Percentiles rank a stretch among this genome's conserved stretches.
Conservation (phyloP, 2,113 vertebrate genomes). For the Chlamydotis undulata region DNA sequence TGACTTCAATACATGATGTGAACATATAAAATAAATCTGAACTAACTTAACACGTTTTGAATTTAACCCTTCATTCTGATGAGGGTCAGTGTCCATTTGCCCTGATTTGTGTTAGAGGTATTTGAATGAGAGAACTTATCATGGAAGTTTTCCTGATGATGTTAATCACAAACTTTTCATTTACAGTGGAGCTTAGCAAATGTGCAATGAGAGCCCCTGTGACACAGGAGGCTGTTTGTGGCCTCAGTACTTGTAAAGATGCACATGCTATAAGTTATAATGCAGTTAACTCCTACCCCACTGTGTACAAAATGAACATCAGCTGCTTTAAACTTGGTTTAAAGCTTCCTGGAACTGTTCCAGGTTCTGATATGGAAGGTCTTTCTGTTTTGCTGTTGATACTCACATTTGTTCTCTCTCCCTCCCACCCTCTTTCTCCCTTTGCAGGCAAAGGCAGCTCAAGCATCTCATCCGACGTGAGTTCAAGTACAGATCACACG, state of each 20-base stretch:
- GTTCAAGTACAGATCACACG: slow-evolving; percentile 98
- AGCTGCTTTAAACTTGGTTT: not conserved
- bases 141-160: not conserved
- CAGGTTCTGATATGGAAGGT: not conserved
- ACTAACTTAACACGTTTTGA: not conserved
- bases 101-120: not conserved
- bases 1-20: not conserved
- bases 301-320: not conserved
- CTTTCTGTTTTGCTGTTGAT: not conserved
- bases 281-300: not conserved
- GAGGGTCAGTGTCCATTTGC: not conserved
- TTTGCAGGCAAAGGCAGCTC: slow-evolving; percentile 97
- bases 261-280: not conserved
- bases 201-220: not conserved
- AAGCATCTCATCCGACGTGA: slow-evolving; percentile 99
- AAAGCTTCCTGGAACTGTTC: not conserved
- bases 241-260: not conserved
- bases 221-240: not conserved
- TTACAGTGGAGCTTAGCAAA: not conserved
- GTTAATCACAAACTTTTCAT: not conserved
- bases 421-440: not conserved
- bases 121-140: not conserved
- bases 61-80: not conserved
- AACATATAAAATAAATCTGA: not conserved
- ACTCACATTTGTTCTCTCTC: not conserved